Base-by-base conservation (phyloP, 1,140 invertebrate species). In the Drosophila parabipectinata region DNA sequence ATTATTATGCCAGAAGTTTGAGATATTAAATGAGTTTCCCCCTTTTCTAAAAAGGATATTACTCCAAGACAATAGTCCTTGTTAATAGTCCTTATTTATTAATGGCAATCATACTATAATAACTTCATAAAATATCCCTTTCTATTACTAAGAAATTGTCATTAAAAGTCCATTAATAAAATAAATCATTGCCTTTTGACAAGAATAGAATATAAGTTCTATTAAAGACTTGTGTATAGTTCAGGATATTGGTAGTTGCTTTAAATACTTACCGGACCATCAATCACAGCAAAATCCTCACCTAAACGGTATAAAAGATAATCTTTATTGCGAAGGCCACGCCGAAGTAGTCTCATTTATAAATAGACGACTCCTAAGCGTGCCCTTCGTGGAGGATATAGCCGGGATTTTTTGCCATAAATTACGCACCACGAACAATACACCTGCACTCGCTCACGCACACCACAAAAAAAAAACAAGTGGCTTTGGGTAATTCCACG, bases 401-500 rank as follows among this genome's bases (percentile, higher is more conserved):
- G 3, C 44, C 51, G 18, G 21, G 48, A 34, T 30, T 68, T 68
- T 41, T 56, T 51, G 51, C 66, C 59, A 81, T 81, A 81, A 81
- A 83, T 81, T 74, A 81, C 58, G 74, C 58, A 78, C 52, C 60
- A 41, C 54, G 52, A 57, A 71, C 41, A 71, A 41, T 50, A 28
- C 26, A 4, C 32, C 44, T 52, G 24, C 63, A 45, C 26, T 48
- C 30, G 5, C 28, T 14, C 18, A 34, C 56, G 28, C 15, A 12
- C 15, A 62, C 60, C 26, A 28, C 26, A 6, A 21, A 12, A 6
- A 21, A 12, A 21, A 47, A 26, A 28, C 32, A 45, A 52, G 53
- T 50, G 63, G 67, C 67, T 71, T 71, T 48, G 21, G 57, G 54
- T 80, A 84, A 84, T 77, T 85, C 79, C 60, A 26, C 39, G 60